Percentiles rank a stretch among this genome's conserved stretches.
Evolutionary conservation across 2,888 invertebrate genomes (phyloP).

Genomic region (Pherbina coryleti): DNA sequence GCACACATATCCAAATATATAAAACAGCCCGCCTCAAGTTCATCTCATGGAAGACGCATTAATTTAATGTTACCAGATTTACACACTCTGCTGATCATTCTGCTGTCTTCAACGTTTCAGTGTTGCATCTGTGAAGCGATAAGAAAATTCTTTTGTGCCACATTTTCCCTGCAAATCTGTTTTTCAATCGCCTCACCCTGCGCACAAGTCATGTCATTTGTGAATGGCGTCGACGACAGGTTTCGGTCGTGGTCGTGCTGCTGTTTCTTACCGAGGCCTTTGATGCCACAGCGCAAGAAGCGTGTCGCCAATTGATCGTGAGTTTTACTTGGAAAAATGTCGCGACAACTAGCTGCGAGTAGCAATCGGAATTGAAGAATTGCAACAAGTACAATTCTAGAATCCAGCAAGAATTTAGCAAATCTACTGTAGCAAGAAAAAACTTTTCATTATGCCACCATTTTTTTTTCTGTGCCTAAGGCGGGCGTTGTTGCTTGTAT

Average conservation of each 20-base stretch:
- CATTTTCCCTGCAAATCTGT: background rate
- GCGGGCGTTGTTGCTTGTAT: background rate
- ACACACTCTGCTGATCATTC: background rate
- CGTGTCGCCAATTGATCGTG: constrained; percentile 69
- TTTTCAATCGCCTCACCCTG: background rate
- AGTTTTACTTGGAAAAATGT: constrained; percentile 68
- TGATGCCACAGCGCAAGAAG: constrained; percentile 55
- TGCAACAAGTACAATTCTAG: constrained; percentile 46
- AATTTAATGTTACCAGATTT: constrained; percentile 29
- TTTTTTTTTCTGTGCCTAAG: background rate
- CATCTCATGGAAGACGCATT: constrained; percentile 3
- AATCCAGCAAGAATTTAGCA: constrained; percentile 16
- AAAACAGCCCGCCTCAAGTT: no score
- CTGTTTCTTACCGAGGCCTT: constrained; percentile 18
- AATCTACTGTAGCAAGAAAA: background rate
- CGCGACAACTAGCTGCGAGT: constrained; percentile 58
- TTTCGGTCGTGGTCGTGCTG: constrained; percentile 37
- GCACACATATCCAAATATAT: no score
- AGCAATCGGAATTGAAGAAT: constrained; percentile 68
- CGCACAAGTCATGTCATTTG: constrained; percentile 19
- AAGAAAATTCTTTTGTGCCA: constrained; percentile 34
- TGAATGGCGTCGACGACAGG: constrained; percentile 45
- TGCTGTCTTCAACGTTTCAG: background rate
- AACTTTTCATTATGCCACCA: background rate
- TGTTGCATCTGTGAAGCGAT: constrained; percentile 8